Base-by-base conservation (phyloP, 2,888 invertebrate genomes). In the Catocala sponsa region DNA sequence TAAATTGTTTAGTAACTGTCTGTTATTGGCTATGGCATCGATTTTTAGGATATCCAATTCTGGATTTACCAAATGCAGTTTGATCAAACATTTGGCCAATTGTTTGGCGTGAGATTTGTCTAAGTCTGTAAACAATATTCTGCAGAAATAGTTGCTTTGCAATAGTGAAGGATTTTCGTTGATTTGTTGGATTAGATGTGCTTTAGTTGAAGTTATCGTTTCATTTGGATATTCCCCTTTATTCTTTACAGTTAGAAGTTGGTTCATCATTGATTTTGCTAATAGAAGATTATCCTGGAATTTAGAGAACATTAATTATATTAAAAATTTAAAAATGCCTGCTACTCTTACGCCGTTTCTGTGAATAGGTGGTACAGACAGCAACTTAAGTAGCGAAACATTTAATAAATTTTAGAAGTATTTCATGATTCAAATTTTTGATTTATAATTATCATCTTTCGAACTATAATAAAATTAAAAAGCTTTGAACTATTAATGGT, bases 271-370 rank as follows among this genome's bases (percentile, higher is more conserved):
- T 4, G 84, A 76, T 83, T 92, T 94, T 7, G 87, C 73, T 5
- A 91, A 75, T 0, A 91, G 82, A 1, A 94, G 70, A 10, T 89
- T 83, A 58, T 91, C 81, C 94, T 94, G 89, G 65, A 94, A 87
- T 38, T 33, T 6, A 42, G 11, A 9, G n/a, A n/a, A 12, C 6
- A 32, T 43, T 13, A 1, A 5, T 12, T 43, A 25, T 44, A 11
- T n/a, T 25, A 6, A 11, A 54, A 65, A 1, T 11, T 43, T 11
- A 1, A 0, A 9, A 43, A 43, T 43, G 1, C 11, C 4, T n/a
- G 12, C 5, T 12, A 0, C 4, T 25, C 25, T 25, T 25, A 25
- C 25, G 25, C 25, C 25, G 4, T 44, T 44, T 44, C 12, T 44
- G 6, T 11, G n/a, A 41, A 0, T 13, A 52, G 50, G 54, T 50